Base-by-base conservation (phyloP, 2,113 vertebrate species). In the Symphodus melops region DNA sequence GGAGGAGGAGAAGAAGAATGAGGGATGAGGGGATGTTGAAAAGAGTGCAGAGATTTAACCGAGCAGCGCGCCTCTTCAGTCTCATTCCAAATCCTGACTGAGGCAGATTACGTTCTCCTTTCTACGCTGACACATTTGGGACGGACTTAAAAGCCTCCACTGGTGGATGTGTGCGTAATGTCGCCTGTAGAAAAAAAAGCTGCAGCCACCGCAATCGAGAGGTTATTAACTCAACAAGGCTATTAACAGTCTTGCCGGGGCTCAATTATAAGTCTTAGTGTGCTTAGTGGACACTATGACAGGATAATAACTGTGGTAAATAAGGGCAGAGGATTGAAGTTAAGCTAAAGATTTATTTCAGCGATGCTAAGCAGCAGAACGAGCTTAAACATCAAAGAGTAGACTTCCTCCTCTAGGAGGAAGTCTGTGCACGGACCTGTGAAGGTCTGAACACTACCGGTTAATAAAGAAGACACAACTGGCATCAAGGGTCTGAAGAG, bases 61-160 rank as follows among this genome's bases (percentile, higher is more conserved):
- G 25, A 84, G 57, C 59, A 70, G 82, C 44, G 60, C 59, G 71
- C 68, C 67, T 56, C 79, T 75, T 68, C 65, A 13, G 23, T 79
- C 76, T 77, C 54, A 69, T 75, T 81, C 84, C 58, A 83, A 92
- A 86, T 91, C 88, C 88, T 83, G 74, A 88, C 68, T 73, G 78
- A 90, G 81, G 86, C 64, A 81, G 83, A 91, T 92, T 87, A 84
- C 16, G 8, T 44, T 84, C 79, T 68, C 67, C 80, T 68, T 79
- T 85, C 70, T 80, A 46, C 9, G 4, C 68, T 75, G 89, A 92
- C 89, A 90, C 79, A 91, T 93, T 82, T 89, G 78, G 81, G 90
- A 70, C 53, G 61, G 19, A 74, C 53, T 88, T 78, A 48, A 83
- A 83, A 92, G 83, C 84, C 75, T 84, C 23, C 13, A 54, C 60